Evolutionary conservation across 2,888 invertebrate genomes (phyloP), one percentile per base, ranked within the genome.

Genomic region (Lasioglossum oenotherae): DNA sequence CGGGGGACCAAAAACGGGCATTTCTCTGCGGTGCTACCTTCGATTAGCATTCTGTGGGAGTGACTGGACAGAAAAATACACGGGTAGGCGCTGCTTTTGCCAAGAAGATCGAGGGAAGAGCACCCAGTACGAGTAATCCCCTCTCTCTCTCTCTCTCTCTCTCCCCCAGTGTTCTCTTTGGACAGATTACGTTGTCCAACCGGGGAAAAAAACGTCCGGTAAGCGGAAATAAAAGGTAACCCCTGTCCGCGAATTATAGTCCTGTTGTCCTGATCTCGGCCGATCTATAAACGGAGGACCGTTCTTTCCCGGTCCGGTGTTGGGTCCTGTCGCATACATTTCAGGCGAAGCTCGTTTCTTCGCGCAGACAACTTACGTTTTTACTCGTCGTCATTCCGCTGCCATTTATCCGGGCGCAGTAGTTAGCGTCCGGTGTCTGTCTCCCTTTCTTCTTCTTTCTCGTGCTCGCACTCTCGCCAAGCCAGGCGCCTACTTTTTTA

Each of bases 401-500:
- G 76, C 77, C 83, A 82, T 85, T 85, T 85, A 78, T 74, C 71
- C 74, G n/a, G 53, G 67, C 53, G 27, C 49, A 53, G 74, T 80
- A 80, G 82, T 85, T 81, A 73, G 38, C 57, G 75, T 78, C 83
- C 67, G 83, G 57, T 75, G 81, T 53, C 53, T n/a, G n/a, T 53
- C n/a, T 53, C 53, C 10, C 53, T 53, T n/a, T 6, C 23, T 53
- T 53, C 23, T 23, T 31, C 31, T 31, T 16, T 31, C 16, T 31
- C 16, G 64, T 64, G 53, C 23, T 31, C 27, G 31, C 64, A 31
- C 67, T 35, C 67, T 23, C 67, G 19, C 60, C 74, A 71, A 84
- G 74, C 71, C 31, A 80, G 77, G 80, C 80, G 85, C 71, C 78
- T 81, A 53, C 88, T 81, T 88, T 84, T 89, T 88, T 87, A 86